Conservation (phyloP, 2,888 invertebrate species). For the Drosophila algonquin region DNA sequence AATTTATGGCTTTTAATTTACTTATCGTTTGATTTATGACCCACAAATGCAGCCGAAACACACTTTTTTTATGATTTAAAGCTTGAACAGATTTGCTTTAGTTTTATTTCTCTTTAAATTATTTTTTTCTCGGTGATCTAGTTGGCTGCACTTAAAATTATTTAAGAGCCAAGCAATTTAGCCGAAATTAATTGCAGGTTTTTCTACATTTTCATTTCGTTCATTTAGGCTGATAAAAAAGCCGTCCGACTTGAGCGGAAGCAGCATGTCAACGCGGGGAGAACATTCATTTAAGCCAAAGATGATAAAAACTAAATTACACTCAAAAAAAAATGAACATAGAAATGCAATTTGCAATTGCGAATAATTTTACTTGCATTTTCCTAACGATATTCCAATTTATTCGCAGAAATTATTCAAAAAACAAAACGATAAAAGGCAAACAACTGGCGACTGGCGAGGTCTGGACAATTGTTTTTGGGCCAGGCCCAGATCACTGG, state of each 20-base stretch:
- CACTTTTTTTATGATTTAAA: constrained; percentile 36
- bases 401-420: constrained; percentile 69
- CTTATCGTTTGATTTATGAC: constrained; percentile 77
- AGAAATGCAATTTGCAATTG: constrained; percentile 33
- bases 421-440: constrained; percentile 46
- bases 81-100: constrained; percentile 31
- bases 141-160: constrained; percentile 56
- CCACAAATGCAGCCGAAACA: constrained; percentile 27
- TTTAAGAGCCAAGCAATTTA: constrained; percentile 38
- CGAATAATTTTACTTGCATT: constrained; percentile 33
- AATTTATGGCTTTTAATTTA: constrained; percentile 82
- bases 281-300: constrained; percentile 26
- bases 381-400: constrained; percentile 69
- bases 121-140: constrained; percentile 23
- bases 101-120: constrained; percentile 1
- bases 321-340: constrained; percentile 15
- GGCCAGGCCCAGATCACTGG: constrained; percentile 55
- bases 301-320: constrained; percentile 11
- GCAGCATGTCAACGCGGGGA: constrained; percentile 50
- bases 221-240: constrained; percentile 48
- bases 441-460: constrained; percentile 45
- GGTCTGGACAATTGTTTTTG: constrained; percentile 54
- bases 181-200: constrained; percentile 54
- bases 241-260: constrained; percentile 60
- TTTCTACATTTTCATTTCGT: constrained; percentile 34